Conservation (phyloP, 2,113 vertebrate genomes). For the Gasterosteus nipponicus region DNA sequence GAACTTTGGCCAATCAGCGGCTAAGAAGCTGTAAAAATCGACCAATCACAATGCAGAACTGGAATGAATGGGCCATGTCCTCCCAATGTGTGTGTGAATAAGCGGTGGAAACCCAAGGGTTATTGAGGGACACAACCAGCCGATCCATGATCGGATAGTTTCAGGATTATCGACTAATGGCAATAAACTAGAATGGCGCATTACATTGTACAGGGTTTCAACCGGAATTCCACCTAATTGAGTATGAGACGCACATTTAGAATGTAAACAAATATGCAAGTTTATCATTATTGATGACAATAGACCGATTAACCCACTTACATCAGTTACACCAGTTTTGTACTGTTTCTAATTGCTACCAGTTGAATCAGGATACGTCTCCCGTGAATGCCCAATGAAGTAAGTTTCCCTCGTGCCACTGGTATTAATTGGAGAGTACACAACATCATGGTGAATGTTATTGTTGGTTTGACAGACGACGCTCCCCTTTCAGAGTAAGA, state of each 20-base stretch:
- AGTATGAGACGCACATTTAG: neutral
- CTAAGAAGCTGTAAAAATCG: fast-evolving
- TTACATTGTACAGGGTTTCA: neutral
- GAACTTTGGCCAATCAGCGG: slow-evolving; percentile 62
- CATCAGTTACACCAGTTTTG: neutral
- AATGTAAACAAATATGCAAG: neutral
- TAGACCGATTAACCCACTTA: neutral
- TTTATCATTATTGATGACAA: neutral
- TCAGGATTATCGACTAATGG: neutral
- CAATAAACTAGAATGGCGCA: neutral
- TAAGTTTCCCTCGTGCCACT: neutral
- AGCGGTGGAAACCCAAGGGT: slow-evolving; percentile 6
- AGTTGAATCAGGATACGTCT: neutral
- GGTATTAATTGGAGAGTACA: neutral
- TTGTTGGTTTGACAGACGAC: neutral
- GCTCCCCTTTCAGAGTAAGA: slow-evolving; percentile 4
- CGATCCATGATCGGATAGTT: slow-evolving; percentile 8
- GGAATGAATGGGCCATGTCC: fast-evolving
- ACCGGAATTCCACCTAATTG: neutral
- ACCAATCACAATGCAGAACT: slow-evolving; percentile 58
- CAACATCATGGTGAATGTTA: neutral
- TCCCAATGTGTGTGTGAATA: slow-evolving; percentile 37
- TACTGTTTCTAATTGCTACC: neutral
- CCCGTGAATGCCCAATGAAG: neutral
- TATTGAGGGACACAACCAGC: neutral